Conservation (phyloP, 2,797 vertebrate species). For the Acanthornis magna region DNA sequence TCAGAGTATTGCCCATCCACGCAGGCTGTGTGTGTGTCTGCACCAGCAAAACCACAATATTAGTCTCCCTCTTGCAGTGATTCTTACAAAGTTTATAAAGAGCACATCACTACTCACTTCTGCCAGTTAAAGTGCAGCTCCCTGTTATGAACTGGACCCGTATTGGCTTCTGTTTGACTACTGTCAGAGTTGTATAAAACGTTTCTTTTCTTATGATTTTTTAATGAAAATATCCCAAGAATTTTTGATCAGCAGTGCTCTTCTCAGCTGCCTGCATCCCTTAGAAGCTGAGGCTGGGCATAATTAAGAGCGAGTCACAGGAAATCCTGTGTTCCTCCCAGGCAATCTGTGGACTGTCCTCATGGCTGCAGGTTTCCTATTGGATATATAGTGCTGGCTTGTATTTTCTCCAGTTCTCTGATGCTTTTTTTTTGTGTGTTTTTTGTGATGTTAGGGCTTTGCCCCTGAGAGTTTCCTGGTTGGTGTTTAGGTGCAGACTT, state of each 20-base stretch:
- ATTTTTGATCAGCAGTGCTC: background rate
- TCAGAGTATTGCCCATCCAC: fast-evolving
- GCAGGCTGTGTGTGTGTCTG: background rate
- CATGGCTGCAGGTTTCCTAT: background rate
- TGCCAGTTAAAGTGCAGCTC: background rate
- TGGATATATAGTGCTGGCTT: background rate
- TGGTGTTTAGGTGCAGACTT: background rate
- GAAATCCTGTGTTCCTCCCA: background rate
- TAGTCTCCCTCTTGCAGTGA: background rate
- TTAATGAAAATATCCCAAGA: background rate
- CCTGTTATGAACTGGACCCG: background rate
- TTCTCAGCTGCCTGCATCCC: background rate
- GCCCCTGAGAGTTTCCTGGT: background rate
- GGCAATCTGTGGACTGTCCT: background rate
- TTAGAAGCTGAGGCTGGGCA: background rate
- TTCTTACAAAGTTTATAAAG: background rate
- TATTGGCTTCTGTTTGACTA: background rate
- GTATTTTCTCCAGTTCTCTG: background rate
- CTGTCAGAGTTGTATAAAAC: background rate
- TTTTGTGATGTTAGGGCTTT: background rate
- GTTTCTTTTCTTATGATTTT: background rate
- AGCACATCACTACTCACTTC: background rate
- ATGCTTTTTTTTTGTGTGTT: background rate
- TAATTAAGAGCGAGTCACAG: background rate
- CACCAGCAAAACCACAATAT: background rate